phyloP scores from a whole-genome alignment of 2,888 invertebrate species.

The Eupithecia exiguata region DNA sequence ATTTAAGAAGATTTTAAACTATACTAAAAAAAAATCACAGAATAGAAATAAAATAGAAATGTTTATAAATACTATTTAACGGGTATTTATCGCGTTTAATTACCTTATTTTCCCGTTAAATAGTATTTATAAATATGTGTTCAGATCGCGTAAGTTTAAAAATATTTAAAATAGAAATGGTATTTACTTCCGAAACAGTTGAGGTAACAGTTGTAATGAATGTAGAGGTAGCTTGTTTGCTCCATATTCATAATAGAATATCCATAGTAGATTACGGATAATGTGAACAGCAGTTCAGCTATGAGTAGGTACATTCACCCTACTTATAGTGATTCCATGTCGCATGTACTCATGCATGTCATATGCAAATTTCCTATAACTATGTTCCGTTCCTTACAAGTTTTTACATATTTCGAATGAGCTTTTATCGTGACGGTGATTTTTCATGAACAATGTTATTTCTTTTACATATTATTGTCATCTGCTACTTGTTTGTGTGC shows the following conservation, averaged over 20 bases:
- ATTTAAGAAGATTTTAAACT: no score
- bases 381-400: background rate
- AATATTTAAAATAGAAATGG: background rate
- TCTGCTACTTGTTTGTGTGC: no score
- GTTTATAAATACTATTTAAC: no score
- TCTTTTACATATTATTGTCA: no score
- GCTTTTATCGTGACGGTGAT: conserved; percentile 1
- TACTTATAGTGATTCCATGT: conserved; percentile 23
- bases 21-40: no score
- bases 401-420: background rate
- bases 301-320: conserved; percentile 35
- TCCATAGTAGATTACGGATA: background rate
- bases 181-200: background rate
- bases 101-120: no score
- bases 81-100: no score
- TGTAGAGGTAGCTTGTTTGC: no score
- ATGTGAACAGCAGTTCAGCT: conserved; percentile 10
- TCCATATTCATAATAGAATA: background rate
- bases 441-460: background rate
- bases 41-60: no score
- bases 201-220: background rate
- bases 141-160: no score
- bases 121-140: no score
- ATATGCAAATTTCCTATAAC: conserved; percentile 20
- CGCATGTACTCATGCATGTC: conserved; percentile 20